phyloP scores from a whole-genome alignment of 2,888 invertebrate species.

The Seira ritae region DNA sequence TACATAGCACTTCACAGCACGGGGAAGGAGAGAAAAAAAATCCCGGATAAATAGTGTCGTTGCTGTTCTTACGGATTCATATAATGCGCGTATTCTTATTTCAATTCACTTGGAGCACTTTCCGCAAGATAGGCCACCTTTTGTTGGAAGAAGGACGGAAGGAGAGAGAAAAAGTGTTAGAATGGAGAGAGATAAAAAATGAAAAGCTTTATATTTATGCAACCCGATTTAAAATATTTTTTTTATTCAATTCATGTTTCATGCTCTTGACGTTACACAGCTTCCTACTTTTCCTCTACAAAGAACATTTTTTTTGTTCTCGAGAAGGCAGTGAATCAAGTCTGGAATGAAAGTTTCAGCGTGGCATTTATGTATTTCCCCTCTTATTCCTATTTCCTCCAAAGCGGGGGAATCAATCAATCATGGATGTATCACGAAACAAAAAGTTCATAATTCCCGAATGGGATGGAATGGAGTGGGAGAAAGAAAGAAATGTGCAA shows the following conservation, averaged over 20 bases:
- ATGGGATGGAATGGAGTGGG: too few species aligned
- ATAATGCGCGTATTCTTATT: slow-evolving; percentile 15
- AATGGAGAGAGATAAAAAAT: slow-evolving; percentile 44
- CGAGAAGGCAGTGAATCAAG: too few species aligned
- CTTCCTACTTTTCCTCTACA: slow-evolving; percentile 48
- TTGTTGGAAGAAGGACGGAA: neutral
- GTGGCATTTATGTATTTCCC: too few species aligned
- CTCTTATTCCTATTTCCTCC: too few species aligned
- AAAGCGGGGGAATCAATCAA: too few species aligned
- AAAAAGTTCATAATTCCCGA: too few species aligned
- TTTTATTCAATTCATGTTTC: slow-evolving; percentile 56
- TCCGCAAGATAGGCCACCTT: neutral
- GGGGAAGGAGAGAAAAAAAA: slow-evolving; percentile 33
- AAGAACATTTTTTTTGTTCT: slow-evolving; percentile 9
- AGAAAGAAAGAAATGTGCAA: too few species aligned
- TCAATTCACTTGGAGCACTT: neutral
- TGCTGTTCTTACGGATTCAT: slow-evolving; percentile 36
- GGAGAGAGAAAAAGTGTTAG: neutral
- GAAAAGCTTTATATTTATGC: slow-evolving; percentile 45
- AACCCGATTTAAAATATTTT: slow-evolving; percentile 24
- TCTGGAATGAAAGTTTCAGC: too few species aligned
- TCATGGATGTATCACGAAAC: too few species aligned
- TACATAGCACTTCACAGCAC: neutral
- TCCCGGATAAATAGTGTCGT: neutral
- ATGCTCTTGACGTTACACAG: slow-evolving; percentile 35